Evolutionary conservation across 2,888 invertebrate species (phyloP), one percentile per base, ranked within the genome.

Genomic region (Drosophila testacea): DNA sequence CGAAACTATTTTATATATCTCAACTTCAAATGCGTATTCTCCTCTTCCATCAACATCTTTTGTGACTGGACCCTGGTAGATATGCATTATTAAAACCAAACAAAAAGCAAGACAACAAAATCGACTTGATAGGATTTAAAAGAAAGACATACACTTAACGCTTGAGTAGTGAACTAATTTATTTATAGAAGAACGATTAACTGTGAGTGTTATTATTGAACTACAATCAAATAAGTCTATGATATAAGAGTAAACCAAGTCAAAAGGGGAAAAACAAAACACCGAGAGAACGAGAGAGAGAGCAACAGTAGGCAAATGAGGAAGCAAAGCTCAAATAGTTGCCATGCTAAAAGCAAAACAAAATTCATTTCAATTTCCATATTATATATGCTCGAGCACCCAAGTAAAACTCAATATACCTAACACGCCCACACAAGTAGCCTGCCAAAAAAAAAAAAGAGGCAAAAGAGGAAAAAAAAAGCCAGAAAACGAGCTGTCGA

Each of bases 401-500:
- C 62, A 59, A 56, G 56, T n/a, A 68, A 22, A 65, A 46, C 51
- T 61, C 66, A 52, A 54, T 59, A 52, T 36, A 55, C 44, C 22
- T 28, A 36, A 62, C 51, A 60, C 69, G 16, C 59, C 46, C 62
- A 52, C 67, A 44, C 44, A 41, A 46, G 55, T 13, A 32, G 61
- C 9, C 47, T 42, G 16, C 38, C 1, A 27, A 36, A 32, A 39
- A 39, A 41, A 42, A 11, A 27, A 50, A 48, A 10, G 16, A 55
- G 39, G 38, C 9, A 28, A 55, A 44, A 39, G 27, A 34, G 27
- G 16, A 1, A 16, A 27, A 44, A 60, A 59, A 62, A 63, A 54
- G 6, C 10, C 34, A 44, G 62, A 38, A 51, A 52, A 68, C 83
- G 80, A 82, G 69, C 81, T 79, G 83, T 83, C 73, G 76, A 83